Evolutionary conservation across 2,888 invertebrate species (phyloP).

Genomic region (Quadriops clusia): DNA sequence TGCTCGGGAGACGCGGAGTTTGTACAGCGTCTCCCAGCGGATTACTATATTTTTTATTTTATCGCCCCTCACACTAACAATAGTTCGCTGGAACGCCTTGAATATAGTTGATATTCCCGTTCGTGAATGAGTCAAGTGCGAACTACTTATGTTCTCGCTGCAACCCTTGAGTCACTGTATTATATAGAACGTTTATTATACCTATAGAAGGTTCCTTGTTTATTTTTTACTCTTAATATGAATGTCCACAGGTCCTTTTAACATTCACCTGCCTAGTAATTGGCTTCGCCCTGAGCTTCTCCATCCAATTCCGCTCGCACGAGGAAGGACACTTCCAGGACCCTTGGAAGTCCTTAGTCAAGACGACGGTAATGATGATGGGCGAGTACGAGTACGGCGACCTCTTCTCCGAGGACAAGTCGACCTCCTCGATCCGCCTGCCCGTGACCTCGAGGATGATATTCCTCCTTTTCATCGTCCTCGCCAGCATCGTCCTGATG

Average conservation of each 20-base stretch:
- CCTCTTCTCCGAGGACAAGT: slow-evolving; percentile 27
- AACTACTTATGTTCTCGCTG: too few relatives aligned
- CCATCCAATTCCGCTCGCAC: slow-evolving; percentile 39
- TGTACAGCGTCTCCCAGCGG: too few relatives aligned
- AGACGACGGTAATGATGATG: slow-evolving; percentile 47
- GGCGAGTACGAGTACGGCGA: slow-evolving; percentile 42
- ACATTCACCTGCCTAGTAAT: slow-evolving; percentile 43
- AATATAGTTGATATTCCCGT: too few relatives aligned
- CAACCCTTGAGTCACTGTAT: too few relatives aligned
- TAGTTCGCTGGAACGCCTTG: too few relatives aligned
- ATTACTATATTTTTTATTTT: too few relatives aligned
- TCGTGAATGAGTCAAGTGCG: too few relatives aligned
- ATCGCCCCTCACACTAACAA: too few relatives aligned
- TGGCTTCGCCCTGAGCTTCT: slow-evolving; percentile 44
- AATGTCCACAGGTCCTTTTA: slow-evolving; percentile 41
- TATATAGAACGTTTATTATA: too few relatives aligned
- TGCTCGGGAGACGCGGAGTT: too few relatives aligned
- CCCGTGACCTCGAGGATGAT: slow-evolving; percentile 35
- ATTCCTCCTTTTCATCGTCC: slow-evolving; percentile 40
- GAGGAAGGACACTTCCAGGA: slow-evolving; percentile 30
- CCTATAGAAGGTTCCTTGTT: too few relatives aligned
- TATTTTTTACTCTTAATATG: too few relatives aligned
- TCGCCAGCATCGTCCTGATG: slow-evolving; percentile 44
- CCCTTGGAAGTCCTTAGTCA: slow-evolving; percentile 36
- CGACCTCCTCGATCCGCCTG: slow-evolving; percentile 14